Conservation (phyloP, 2,797 vertebrate genomes). For the Hyperoplus immaculatus region DNA sequence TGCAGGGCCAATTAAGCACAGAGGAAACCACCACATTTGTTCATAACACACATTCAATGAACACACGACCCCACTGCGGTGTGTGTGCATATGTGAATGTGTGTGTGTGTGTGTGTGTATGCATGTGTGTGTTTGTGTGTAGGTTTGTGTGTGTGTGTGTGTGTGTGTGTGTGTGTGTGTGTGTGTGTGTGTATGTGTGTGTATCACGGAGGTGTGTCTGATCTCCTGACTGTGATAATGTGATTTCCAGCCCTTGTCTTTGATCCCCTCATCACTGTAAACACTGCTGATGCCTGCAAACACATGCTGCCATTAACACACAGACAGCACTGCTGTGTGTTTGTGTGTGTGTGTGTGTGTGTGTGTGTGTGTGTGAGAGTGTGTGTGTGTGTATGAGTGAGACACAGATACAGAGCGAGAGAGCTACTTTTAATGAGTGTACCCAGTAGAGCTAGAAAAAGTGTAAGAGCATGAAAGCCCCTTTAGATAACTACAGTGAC, state of each 20-base stretch:
- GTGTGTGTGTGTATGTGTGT: conserved; percentile 29
- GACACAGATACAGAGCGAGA: conserved; percentile 4
- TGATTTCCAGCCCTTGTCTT: conserved; percentile 73
- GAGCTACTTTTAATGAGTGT: conserved; percentile 48
- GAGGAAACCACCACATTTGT: conserved; percentile 34
- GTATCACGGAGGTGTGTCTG: conserved; percentile 73
- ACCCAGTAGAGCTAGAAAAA: conserved; percentile 23
- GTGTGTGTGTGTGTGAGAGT: conserved; percentile 7
- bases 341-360: conserved; percentile 15
- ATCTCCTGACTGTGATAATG: conserved; percentile 77
- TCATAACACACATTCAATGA: conserved; percentile 63
- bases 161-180: conserved; percentile 23
- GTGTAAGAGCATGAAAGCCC: conserved; percentile 30
- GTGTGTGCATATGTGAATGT: conserved; percentile 22
- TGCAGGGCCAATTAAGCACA: conserved; percentile 50
- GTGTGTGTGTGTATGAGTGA: conserved; percentile 19
- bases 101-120: conserved; percentile 28
- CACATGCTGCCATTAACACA: conserved; percentile 56
- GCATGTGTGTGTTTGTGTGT: conserved; percentile 27
- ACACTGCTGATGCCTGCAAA: conserved; percentile 65
- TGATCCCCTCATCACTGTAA: conserved; percentile 76
- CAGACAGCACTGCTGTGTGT: conserved; percentile 26
- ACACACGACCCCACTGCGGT: conserved; percentile 35
- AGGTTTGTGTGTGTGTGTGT: conserved; percentile 32
- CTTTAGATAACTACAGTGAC: background rate